A percentile compares a stretch with the other conserved stretches of the same genome.
Conservation (phyloP, 2,888 invertebrate species). For the Uloborus plumipes region DNA sequence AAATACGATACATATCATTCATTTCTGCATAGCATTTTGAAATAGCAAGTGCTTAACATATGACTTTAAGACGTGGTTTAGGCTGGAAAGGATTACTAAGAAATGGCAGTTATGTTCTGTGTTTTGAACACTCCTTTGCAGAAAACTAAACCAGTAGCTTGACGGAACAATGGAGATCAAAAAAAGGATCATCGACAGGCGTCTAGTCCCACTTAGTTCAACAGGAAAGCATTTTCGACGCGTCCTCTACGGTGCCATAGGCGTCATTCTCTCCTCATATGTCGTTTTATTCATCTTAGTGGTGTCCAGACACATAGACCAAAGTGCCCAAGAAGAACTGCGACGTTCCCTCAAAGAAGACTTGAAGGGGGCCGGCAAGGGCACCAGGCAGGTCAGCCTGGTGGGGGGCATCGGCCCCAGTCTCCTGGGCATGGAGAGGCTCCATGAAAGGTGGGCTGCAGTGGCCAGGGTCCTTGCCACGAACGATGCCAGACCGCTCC, state of each 20-base stretch:
- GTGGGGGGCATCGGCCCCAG: slow-evolving; percentile 30
- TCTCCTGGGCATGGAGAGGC: slow-evolving; percentile 29
- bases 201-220: slow-evolving; percentile 5
- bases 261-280: slow-evolving; percentile 53
- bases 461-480: slow-evolving; percentile 8
- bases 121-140: no score
- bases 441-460: slow-evolving; percentile 39
- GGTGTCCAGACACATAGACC: slow-evolving; percentile 52
- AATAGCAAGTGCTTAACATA: no score
- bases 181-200: slow-evolving; percentile 13
- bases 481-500: slow-evolving; percentile 5
- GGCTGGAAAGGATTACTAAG: no score
- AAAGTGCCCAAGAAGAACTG: slow-evolving; percentile 35
- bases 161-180: slow-evolving; percentile 22
- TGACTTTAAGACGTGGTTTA: no score
- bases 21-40: no score
- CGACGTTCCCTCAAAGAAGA: slow-evolving; percentile 11
- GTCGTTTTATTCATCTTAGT: slow-evolving; percentile 58
- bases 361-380: not conserved
- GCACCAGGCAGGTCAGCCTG: not conserved
- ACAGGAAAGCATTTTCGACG: slow-evolving; percentile 42
- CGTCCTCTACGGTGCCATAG: slow-evolving; percentile 38
- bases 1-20: no score
- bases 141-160: no score
- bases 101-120: no score